Evolutionary conservation across 2,888 invertebrate genomes (phyloP), one percentile per base, ranked within the genome.

Genomic region (Tipula helvola): DNA sequence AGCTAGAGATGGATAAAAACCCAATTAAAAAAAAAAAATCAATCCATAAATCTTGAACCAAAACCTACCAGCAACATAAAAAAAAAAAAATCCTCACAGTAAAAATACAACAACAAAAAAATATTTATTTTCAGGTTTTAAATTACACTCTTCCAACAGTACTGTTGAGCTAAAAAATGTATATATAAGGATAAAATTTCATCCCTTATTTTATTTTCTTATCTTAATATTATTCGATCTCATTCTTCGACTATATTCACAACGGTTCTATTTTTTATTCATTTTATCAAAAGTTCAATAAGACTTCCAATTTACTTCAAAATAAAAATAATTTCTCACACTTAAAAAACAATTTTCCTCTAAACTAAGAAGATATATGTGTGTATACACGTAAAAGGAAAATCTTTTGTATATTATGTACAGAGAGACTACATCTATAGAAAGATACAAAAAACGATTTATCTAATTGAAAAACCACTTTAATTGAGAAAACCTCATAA

Each of bases 1-100:
- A 71, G 71, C 71, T 71, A 71, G 71, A 71, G 71, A 71, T 71
- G 71, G 71, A 71, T 71, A 71, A 71, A 71, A 71, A 71, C 71
- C 71, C 71, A 71, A 71, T 71, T 71, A 71, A 71, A 71, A 71
- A 52, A 71, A 52, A 52, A 71, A 71, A 71, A 71, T 71, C 71
- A 71, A 71, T 71, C 71, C 71, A 71, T 71, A 71, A 71, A 71
- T 71, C 71, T 71, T 71, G 71, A 71, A 71, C 71, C 71, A 71
- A 71, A 71, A 71, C 71, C 71, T 71, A 71, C 71, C 71, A 71
- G 71, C 71, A 52, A 47, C 10, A 28, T 28, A 28, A 28, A 28
- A 16, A 71, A 71, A 71, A 71, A 71, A 71, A 71, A 71, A 71
- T 71, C 71, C 28, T 71, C 28, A 71, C 71, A 28, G 71, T 71